Evolutionary conservation across 1,140 invertebrate species (phyloP), one percentile per base, ranked within the genome.

Genomic region (Camponotus vicinus): DNA sequence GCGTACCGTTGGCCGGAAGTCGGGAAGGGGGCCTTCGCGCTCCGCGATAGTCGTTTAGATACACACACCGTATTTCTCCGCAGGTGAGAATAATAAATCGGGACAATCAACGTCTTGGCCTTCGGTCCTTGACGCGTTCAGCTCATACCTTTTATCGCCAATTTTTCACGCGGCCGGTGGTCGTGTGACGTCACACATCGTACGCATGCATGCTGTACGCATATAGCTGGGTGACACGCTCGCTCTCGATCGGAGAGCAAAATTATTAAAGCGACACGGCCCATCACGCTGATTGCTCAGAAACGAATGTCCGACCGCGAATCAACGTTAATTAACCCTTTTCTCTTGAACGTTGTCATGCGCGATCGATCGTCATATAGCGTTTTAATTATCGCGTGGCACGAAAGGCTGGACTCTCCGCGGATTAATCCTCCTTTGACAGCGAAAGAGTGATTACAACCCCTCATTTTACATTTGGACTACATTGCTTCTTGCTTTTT

Each of bases 1-100:
- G 85, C 90, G 88, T 91, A 94, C 93, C 94, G 94, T 94, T 94
- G 93, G 92, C 93, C 93, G 94, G 94, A 95, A 94, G 93, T 87
- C 86, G 70, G 57, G 70, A 88, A 84, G 52, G 66, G 84, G 87
- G 63, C 63, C 80, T 73, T 66, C 40, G 78, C 27, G 27, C 27
- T 73, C 90, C 83, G 89, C 91, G 91, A 92, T 92, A 91, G 88
- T 90, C 89, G 91, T 92, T 92, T 86, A 91, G 87, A 89, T 92
- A 92, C 86, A 88, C 86, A 88, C 90, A 88, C 89, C 91, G 27
- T 18, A 92, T 89, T 92, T 93, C 92, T 93, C 88, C 88, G 32
- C 76, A 89, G 73, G 75, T 76, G 78, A 86, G 85, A 90, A 87
- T 73, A 90, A 87, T 73, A 89, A 87, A 89, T 89, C 85, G 66